Conservation (phyloP, 2,797 vertebrate genomes). For the Artibeus lituratus region DNA sequence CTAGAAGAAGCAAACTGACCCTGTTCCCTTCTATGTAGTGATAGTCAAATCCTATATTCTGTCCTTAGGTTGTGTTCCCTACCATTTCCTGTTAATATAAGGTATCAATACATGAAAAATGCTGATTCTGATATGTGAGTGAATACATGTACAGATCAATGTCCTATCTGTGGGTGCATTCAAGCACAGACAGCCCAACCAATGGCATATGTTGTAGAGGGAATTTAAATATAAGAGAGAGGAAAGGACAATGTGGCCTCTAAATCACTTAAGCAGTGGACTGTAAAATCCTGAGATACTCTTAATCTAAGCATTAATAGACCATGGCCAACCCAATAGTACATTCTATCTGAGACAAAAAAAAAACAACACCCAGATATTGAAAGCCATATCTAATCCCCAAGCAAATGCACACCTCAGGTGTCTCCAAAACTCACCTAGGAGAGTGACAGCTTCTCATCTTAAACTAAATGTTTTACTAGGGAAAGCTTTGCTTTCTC, state of each 20-base stretch:
- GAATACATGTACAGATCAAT: background rate
- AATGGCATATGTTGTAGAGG: background rate
- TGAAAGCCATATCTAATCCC: background rate
- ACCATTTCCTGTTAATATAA: background rate
- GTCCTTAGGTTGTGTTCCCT: background rate
- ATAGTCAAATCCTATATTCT: background rate
- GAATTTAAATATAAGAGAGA: background rate
- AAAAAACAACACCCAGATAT: background rate
- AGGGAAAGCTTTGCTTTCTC: constrained; percentile 18
- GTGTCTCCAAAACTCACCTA: background rate
- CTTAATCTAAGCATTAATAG: background rate
- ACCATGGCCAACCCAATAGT: background rate
- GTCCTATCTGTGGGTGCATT: background rate
- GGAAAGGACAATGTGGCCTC: background rate
- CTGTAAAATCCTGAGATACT: background rate
- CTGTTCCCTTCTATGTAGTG: background rate
- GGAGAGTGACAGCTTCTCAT: background rate
- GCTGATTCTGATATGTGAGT: background rate
- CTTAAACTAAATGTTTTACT: background rate
- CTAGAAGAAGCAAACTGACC: background rate
- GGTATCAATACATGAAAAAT: background rate
- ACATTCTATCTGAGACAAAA: background rate
- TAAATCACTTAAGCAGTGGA: background rate
- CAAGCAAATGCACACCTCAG: background rate
- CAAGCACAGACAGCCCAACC: background rate